Conservation (phyloP, 2,113 vertebrate species). For the Nothocercus nigrocapillus region DNA sequence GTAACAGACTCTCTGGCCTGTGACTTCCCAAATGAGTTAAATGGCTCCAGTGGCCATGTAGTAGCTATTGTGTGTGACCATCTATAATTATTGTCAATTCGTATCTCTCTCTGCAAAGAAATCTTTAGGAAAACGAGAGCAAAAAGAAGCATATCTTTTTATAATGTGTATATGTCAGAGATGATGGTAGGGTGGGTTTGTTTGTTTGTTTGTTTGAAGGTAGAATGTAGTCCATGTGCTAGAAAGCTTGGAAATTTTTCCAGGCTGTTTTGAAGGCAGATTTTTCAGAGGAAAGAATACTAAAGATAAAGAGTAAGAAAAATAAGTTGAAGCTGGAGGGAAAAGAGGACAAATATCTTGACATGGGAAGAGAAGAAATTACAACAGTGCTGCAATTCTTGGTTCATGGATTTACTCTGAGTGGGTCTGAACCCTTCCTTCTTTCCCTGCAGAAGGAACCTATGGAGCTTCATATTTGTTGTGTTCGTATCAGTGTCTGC, state of each 20-base stretch:
- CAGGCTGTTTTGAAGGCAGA: background rate
- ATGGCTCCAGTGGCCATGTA: background rate
- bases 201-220: background rate
- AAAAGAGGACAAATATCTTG: background rate
- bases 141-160: background rate
- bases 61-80: background rate
- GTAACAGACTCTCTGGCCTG: background rate
- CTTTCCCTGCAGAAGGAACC: background rate
- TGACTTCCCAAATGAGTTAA: background rate
- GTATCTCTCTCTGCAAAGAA: background rate
- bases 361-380: background rate
- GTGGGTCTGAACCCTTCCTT: background rate
- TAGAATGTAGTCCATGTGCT: background rate
- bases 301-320: background rate
- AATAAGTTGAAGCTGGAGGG: background rate
- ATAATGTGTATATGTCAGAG: rapidly evolving
- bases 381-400: rapidly evolving
- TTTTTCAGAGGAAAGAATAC: background rate
- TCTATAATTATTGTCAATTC: background rate
- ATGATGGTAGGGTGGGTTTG: too few species aligned
- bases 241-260: background rate
- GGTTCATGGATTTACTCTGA: background rate
- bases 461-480: background rate
- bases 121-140: background rate
- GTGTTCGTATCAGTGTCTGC: background rate